Percentiles rank a stretch among this genome's conserved stretches.
These are phyloP conservation scores for Abscondita cerata DNA, from an alignment of 2,888 invertebrate species.

Conservation along the genomic window DNA sequence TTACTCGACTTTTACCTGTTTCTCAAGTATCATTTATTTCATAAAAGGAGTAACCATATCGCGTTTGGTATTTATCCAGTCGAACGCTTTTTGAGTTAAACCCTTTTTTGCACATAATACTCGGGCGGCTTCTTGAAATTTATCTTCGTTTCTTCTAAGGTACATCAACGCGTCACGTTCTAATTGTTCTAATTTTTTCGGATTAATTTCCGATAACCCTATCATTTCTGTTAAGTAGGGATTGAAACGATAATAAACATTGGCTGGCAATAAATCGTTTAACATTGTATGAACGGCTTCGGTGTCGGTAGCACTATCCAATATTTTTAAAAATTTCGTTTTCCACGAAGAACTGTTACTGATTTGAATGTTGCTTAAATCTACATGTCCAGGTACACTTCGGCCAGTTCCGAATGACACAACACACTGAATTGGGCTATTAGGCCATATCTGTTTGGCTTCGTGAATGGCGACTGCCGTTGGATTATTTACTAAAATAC, in stretches of 20 bases:
- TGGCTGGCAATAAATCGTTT: conserved; percentile 75
- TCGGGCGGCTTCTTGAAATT: conserved; percentile 70
- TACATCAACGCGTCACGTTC: conserved; percentile 81
- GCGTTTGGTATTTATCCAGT: conserved; percentile 59
- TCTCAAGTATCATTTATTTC: not conserved
- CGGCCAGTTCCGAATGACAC: conserved; percentile 85
- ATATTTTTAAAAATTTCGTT: conserved; percentile 79
- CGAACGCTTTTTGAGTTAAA: conserved; percentile 56
- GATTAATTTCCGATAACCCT: conserved; percentile 80
- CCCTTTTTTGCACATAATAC: conserved; percentile 57
- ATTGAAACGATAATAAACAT: conserved; percentile 85
- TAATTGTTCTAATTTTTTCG: conserved; percentile 73
- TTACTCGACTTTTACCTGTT: not conserved
- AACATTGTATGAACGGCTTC: conserved; percentile 84
- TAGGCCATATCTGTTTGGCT: conserved; percentile 82
- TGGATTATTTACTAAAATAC: conserved; percentile 88
- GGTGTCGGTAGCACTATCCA: conserved; percentile 87
- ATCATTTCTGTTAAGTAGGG: conserved; percentile 84
- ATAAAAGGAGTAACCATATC: conserved; percentile 37
- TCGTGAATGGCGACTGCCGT: conserved; percentile 89
- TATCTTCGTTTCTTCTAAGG: conserved; percentile 79
- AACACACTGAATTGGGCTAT: conserved; percentile 75
- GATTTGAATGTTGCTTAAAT: conserved; percentile 44
- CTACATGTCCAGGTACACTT: conserved; percentile 57
- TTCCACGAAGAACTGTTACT: conserved; percentile 68